Evolutionary conservation across 2,113 vertebrate species (phyloP), one percentile per base, ranked within the genome.

Genomic region (Lycaon pictus): DNA sequence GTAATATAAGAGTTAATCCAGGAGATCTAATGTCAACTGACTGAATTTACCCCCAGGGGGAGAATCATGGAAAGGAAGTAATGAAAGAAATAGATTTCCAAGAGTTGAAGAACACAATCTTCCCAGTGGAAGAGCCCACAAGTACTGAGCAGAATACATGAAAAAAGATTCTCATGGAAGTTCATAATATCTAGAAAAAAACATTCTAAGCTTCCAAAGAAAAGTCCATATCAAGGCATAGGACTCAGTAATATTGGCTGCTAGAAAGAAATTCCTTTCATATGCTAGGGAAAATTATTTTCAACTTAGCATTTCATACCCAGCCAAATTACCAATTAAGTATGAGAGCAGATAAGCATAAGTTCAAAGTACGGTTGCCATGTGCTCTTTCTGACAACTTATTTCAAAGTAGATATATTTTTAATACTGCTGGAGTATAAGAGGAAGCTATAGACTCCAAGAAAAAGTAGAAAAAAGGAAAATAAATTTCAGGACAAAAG

Each of bases 381-480:
- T 3, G 11, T 29, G 55, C 10, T 76, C n/a, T 67, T 92, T 82
- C 90, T 83, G 74, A 93, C 90, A 92, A 82, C 10, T 22, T 35
- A 32, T 60, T 93, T 93, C 62, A 74, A 43, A 43, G 43, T 43
- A 43, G 43, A 43, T 7, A 43, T 43, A 43, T 43, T 43, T 43
- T 43, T 43, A 43, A 43, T 43, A 43, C 43, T 43, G 43, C 43
- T 43, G 7, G 43, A 43, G 43, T 43, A 43, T 7, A 76, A 85
- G 76, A 62, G 23, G 53, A 12, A 81, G 65, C 89, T 11, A 48
- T 0, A 84, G 32, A 23, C 67, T 37, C 76, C 25, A 96, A 81
- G 76, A 56, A 81, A 63, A 85, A 80, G 67, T 12, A 17, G 23
- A 94, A 92, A 89, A 83, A 79, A 84, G 27, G 27, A 92, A 97